A percentile compares a stretch with the other conserved stretches of the same genome.
Evolutionary conservation across 2,888 invertebrate species (phyloP).

Genomic region (Venusia cambrica): DNA sequence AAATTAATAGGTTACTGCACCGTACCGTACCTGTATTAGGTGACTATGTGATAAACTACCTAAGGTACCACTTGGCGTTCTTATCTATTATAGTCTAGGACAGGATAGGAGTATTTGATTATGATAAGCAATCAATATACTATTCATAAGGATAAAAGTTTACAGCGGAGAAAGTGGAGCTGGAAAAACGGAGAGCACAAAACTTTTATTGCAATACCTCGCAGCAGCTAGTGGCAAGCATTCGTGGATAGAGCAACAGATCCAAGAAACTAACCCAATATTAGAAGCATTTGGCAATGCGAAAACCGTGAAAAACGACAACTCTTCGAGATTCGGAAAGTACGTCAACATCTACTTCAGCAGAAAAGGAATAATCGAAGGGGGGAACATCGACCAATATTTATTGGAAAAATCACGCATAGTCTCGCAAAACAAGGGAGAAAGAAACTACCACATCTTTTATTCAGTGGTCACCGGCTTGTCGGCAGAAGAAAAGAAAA

Average conservation of each 20-base stretch:
- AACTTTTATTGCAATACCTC: constrained; percentile 94
- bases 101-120: no score
- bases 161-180: constrained; percentile 96
- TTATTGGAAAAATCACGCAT: constrained; percentile 96
- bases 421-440: constrained; percentile 92
- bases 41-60: no score
- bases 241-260: constrained; percentile 98
- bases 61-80: no score
- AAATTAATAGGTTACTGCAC: no score
- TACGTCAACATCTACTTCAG: constrained; percentile 96
- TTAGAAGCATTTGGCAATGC: constrained; percentile 99
- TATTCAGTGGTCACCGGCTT: constrained; percentile 94
- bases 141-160: constrained; percentile 21
- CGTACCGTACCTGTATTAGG: no score
- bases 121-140: no score
- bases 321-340: constrained; percentile 97
- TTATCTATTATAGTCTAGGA: no score
- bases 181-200: constrained; percentile 98
- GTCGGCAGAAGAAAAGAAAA: constrained; percentile 87
- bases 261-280: constrained; percentile 97
- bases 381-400: constrained; percentile 97
- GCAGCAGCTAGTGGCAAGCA: constrained; percentile 97
- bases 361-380: constrained; percentile 91
- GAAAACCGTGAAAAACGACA: constrained; percentile 96
- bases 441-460: constrained; percentile 97